Evolutionary conservation across 2,113 vertebrate genomes (phyloP), one percentile per base, ranked within the genome.

Genomic region (Rhea pennata): DNA sequence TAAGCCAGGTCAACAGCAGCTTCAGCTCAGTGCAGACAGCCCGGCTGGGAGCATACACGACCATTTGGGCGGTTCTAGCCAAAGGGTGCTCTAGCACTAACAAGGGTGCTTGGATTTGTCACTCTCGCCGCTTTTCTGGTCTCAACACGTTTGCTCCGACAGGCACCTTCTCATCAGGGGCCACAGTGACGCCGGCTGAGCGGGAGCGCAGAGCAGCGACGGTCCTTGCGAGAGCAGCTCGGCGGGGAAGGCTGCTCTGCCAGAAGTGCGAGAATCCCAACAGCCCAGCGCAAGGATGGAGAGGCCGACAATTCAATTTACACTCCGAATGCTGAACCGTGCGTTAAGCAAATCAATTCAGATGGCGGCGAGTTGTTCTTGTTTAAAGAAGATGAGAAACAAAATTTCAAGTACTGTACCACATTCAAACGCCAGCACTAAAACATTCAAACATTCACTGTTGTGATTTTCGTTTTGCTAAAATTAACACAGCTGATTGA

Each of bases 231-330:
- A 95, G 93, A 94, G 93, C 91, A 95, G 94, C 94, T 69, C 87
- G 61, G 88, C 93, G 95, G 92, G 69, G 93, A 88, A 93, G 92
- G 90, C 84, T 94, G 92, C 83, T 95, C 87, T 70, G 92, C 70
- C 73, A 87, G 93, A 69, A 94, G 94, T 90, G 81, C 88, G 64
- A 64, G 96, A 95, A 95, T 95, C 82, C 88, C 94, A 97, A 95
- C 96, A 94, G 92, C 91, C 96, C 72, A 70, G 91, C 86, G 92
- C 93, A 90, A 76, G 96, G 89, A 82, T 75, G 65, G 96, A 95
- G 89, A 93, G 93, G 92, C 85, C 90, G 92, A 92, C 93, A 92
- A 96, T 95, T 95, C 96, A 88, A 93, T 96, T 96, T 95, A 66
- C 5, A 7, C 71, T 4, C 5, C 79, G 95, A 97, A 96, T 93